Conservation (phyloP, 2,888 invertebrate genomes). For the Polydrusus pterygomalis region DNA sequence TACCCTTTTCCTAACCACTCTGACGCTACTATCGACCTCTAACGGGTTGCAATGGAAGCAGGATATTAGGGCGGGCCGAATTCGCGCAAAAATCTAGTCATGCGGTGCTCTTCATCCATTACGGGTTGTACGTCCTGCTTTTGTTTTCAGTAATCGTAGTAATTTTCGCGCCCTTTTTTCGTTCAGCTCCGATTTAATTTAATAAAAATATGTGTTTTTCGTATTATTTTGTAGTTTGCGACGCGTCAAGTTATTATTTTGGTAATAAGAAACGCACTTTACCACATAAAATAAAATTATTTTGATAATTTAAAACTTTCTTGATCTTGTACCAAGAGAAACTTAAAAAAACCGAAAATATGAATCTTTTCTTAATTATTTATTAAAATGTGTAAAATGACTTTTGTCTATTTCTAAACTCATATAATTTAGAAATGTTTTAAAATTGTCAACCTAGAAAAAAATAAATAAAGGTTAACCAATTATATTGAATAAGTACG, state of each 20-base stretch:
- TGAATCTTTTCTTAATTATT: too few species aligned
- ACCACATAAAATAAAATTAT: background rate
- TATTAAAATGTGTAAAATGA: too few species aligned
- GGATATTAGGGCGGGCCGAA: constrained; percentile 61
- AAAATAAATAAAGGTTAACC: too few species aligned
- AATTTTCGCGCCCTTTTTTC: constrained; percentile 50
- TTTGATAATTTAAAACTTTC: too few species aligned
- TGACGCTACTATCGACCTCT: constrained; percentile 65
- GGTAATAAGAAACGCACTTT: background rate
- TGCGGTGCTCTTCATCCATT: constrained; percentile 67
- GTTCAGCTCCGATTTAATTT: background rate
- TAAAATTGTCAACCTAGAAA: too few species aligned
- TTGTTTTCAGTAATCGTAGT: constrained; percentile 58
- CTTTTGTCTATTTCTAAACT: too few species aligned
- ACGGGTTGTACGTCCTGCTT: constrained; percentile 60
- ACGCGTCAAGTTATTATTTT: background rate
- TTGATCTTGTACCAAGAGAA: too few species aligned
- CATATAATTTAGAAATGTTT: too few species aligned
- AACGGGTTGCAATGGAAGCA: constrained; percentile 62
- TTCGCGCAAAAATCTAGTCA: constrained; percentile 66
- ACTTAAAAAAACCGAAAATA: background rate
- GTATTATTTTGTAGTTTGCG: background rate
- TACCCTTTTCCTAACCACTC: constrained; percentile 24
- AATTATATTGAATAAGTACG: too few species aligned
- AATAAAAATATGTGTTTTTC: constrained; percentile 3